These are phyloP conservation scores for Umimayanthus chanpuru DNA, from an alignment of 92 coral and sea anemone species.

Conservation along the genomic window DNA sequence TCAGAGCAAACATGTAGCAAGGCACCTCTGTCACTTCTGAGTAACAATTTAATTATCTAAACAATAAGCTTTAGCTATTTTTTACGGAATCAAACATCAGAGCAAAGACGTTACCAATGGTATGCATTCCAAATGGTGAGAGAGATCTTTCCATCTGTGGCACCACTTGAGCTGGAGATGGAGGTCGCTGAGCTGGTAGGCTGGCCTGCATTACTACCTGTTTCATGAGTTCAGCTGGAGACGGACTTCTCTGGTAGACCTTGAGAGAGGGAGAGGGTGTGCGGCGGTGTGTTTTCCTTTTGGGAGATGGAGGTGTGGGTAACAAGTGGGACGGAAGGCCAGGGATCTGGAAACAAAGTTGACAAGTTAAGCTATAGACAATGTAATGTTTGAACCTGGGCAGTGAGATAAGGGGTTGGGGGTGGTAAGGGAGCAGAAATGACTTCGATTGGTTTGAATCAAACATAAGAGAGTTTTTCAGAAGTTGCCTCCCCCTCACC, in stretches of 20 bases:
- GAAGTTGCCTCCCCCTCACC: too few species aligned
- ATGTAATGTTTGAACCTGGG: too few species aligned
- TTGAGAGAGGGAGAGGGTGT: slow-evolving; percentile 74
- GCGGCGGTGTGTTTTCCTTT: slow-evolving; percentile 57
- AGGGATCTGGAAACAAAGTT: slow-evolving; percentile 63
- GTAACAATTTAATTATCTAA: too few species aligned
- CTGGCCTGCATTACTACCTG: slow-evolving; percentile 76
- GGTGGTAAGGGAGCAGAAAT: too few species aligned
- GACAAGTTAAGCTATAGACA: background rate
- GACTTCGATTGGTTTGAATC: too few species aligned
- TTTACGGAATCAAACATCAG: background rate
- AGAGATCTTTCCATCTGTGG: slow-evolving; percentile 81
- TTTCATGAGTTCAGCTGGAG: slow-evolving; percentile 85
- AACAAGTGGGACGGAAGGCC: slow-evolving; percentile 86
- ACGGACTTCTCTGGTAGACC: slow-evolving; percentile 69
- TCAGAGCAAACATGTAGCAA: too few species aligned
- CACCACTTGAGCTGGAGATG: slow-evolving; percentile 89
- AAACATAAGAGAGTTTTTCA: too few species aligned
- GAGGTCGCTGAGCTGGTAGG: slow-evolving; percentile 62
- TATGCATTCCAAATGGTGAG: slow-evolving; percentile 68
- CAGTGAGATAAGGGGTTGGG: too few species aligned
- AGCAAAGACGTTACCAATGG: slow-evolving; percentile 58
- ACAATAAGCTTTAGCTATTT: background rate
- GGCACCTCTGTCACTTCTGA: too few species aligned
- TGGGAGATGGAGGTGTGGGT: slow-evolving; percentile 93